Percentiles rank a stretch among this genome's conserved stretches.
Evolutionary conservation across 2,888 invertebrate species (phyloP).

Genomic region (Dysmachus trigonus): DNA sequence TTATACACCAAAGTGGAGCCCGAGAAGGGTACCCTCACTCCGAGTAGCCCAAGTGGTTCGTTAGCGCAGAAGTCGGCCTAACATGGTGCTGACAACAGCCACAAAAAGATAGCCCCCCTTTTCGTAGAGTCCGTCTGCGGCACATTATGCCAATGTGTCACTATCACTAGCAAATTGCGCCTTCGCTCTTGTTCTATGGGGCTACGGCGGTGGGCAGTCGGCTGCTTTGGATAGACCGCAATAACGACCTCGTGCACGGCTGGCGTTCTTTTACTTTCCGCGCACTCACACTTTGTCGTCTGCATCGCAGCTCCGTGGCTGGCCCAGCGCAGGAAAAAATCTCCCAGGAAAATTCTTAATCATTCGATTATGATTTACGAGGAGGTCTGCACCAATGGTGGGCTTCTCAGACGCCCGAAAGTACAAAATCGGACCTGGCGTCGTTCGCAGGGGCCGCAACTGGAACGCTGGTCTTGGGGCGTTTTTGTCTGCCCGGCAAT

Average conservation of each 20-base stretch:
- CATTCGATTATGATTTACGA: constrained; percentile 15
- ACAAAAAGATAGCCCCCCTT: constrained; percentile 26
- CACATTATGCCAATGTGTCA: constrained; percentile 20
- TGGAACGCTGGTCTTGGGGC: not conserved
- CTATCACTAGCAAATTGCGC: constrained; percentile 25
- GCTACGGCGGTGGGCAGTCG: no score
- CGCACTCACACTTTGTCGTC: not conserved
- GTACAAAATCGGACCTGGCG: not conserved
- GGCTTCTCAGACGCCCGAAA: not conserved
- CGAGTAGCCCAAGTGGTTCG: not conserved
- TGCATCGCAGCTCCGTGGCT: not conserved
- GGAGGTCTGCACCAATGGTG: not conserved
- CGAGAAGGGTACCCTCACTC: constrained; percentile 39
- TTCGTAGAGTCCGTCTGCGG: not conserved
- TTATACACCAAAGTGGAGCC: constrained; percentile 57
- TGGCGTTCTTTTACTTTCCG: constrained; percentile 44
- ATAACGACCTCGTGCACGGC: constrained; percentile 31
- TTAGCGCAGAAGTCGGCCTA: not conserved
- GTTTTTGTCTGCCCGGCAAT: not conserved
- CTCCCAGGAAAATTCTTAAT: constrained; percentile 25
- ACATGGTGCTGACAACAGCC: constrained; percentile 39
- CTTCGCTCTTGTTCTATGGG: constrained; percentile 34
- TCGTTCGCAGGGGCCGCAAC: not conserved
- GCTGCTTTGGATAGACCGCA: constrained; percentile 33
- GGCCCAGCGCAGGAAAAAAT: not conserved